Evolutionary conservation across 2,888 invertebrate genomes (phyloP), one percentile per base, ranked within the genome.

Genomic region (Phyllotreta cruciferae): DNA sequence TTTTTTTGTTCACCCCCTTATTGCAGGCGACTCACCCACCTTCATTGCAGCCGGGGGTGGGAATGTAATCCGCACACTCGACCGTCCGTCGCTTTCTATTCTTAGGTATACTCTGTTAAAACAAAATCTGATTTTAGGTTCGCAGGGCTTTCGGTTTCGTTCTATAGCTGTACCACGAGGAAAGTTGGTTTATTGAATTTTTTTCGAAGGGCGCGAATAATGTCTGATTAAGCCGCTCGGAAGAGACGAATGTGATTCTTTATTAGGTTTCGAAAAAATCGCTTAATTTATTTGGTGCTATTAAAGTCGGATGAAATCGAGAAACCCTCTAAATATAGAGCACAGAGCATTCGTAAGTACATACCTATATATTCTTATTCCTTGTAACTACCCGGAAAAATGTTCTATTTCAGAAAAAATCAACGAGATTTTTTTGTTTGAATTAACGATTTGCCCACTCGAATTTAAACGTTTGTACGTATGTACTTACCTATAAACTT

Each of bases 1-100:
- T 64, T 63, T 64, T 64, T 57, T 60, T 56, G 61, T 24, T 24
- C 24, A 24, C 24, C 8, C 64, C 64, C 64, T 64, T 49, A 61
- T 57, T 61, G 60, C 61, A 56, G 57, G 61, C 64, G 39, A 56
- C 61, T 64, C 61, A 50, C 61, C 61, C 64, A 64, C 64, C 64
- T 64, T 54, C 64, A 61, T 49, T 54, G 64, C 56, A 61, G 45
- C 61, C 56, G 54, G 57, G 64, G 64, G 61, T 61, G 61, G 49
- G 49, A 24, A 64, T 57, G 57, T 64, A 64, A 64, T 61, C 61
- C 61, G 56, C 10, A 50, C 35, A 49, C 56, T 57, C 61, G 63
- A 60, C 52, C 55, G 47, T 47, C 53, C 56, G 39, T 55, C 38
- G 42, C 63, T 62, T 36, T 41, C 13, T 47, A 2, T 24, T 52